These are phyloP conservation scores for Myioborus melanocephalus DNA, from an alignment of 2,797 vertebrate species.

Conservation along the genomic window DNA sequence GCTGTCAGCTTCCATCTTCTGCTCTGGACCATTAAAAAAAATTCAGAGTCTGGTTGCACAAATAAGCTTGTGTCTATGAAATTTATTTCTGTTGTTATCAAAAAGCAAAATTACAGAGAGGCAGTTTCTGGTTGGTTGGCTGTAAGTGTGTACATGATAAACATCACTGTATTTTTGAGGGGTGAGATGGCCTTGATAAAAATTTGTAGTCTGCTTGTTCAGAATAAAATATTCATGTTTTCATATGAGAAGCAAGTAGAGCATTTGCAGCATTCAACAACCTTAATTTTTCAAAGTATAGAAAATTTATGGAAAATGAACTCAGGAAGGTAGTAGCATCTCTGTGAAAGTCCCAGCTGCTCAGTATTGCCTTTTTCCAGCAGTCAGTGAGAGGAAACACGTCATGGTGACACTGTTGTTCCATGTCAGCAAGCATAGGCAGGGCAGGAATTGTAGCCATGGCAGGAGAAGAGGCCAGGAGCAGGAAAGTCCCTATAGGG, in stretches of 20 bases:
- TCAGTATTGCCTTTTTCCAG: neutral
- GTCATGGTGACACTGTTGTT: accelerated
- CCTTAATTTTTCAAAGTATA: neutral
- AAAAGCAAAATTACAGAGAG: neutral
- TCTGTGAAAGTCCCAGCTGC: neutral
- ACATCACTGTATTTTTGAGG: neutral
- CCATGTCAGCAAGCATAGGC: accelerated
- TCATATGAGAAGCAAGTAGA: neutral
- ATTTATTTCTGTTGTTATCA: neutral
- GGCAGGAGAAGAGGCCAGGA: neutral
- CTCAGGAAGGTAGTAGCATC: neutral
- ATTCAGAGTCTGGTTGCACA: neutral
- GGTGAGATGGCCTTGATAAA: neutral
- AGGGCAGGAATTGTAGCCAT: accelerated
- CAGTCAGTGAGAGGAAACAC: accelerated
- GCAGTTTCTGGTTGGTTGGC: neutral
- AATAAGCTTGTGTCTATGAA: neutral
- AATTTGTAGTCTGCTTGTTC: neutral
- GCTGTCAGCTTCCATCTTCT: neutral
- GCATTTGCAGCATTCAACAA: neutral
- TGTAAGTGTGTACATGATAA: neutral
- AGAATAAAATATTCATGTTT: neutral
- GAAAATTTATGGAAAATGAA: neutral
- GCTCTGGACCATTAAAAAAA: neutral
- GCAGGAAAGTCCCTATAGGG: neutral